Evolutionary conservation across 1,140 invertebrate species (phyloP).

Genomic region (Rhagoletis pomonella): DNA sequence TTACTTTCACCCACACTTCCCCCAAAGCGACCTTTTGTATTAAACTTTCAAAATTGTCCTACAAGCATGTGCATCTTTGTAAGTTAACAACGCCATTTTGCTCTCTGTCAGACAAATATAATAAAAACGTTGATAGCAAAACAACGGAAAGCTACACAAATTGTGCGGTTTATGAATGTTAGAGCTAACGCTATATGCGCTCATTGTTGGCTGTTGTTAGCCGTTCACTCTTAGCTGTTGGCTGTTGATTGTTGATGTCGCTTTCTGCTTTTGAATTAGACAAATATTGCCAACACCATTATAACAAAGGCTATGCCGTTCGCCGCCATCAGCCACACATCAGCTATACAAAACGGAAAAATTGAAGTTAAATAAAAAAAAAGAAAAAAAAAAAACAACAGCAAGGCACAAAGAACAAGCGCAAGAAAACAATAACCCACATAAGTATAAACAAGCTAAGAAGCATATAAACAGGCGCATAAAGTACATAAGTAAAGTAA

Average conservation of each 20-base stretch:
- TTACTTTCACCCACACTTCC: too few relatives aligned
- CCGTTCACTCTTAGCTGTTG: background rate
- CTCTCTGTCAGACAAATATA: slow-evolving; percentile 14
- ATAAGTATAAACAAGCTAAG: slow-evolving; percentile 2
- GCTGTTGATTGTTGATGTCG: background rate
- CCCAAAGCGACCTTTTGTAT: too few relatives aligned
- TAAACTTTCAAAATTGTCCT: too few relatives aligned
- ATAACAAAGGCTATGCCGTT: background rate
- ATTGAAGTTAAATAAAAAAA: background rate
- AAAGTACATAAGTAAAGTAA: background rate
- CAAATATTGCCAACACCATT: background rate
- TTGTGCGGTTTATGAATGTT: slow-evolving; percentile 39
- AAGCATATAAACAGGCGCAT: slow-evolving; percentile 38
- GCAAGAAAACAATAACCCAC: background rate
- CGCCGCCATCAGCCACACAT: background rate
- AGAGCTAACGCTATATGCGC: background rate
- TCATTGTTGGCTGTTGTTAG: background rate
- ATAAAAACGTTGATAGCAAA: slow-evolving; percentile 31
- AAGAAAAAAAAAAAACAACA: background rate
- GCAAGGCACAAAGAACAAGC: background rate
- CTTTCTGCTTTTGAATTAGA: background rate
- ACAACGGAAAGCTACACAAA: slow-evolving; percentile 35
- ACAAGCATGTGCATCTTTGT: too few relatives aligned
- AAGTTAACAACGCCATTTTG: slow-evolving; percentile 1
- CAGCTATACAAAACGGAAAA: background rate